Evolutionary conservation across 2,888 invertebrate genomes (phyloP).

Genomic region (Cephonodes hylas): DNA sequence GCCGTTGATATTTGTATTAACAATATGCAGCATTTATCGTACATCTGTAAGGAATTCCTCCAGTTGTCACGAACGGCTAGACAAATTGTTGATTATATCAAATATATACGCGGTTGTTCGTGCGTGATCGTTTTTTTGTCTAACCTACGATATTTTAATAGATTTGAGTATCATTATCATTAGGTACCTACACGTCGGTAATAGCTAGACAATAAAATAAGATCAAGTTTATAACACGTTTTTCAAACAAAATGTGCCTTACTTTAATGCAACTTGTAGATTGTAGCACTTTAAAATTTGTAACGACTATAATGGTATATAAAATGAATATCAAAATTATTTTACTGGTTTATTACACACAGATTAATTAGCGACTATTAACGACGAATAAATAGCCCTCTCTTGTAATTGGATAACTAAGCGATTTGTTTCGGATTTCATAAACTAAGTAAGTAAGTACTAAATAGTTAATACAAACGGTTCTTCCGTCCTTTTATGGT

Average conservation of each 20-base stretch:
- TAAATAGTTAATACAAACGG: neutral
- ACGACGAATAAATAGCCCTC: neutral
- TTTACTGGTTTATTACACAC: no score
- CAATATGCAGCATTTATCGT: conserved; percentile 42
- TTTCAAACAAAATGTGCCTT: no score
- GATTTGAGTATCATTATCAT: neutral
- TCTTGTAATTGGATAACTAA: neutral
- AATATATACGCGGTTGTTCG: neutral
- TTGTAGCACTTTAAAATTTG: no score
- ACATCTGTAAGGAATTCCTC: conserved; percentile 20
- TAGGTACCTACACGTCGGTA: neutral
- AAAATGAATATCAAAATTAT: no score
- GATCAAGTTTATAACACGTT: no score
- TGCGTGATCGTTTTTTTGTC: neutral
- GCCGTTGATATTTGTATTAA: conserved; percentile 48
- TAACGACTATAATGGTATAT: no score
- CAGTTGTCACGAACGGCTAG: conserved; percentile 29
- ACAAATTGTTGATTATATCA: neutral
- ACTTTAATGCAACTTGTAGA: no score
- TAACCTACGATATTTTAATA: neutral
- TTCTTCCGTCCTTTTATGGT: conserved; percentile 7
- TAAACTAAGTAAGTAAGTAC: neutral
- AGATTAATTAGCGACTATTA: neutral
- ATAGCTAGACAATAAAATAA: neutral
- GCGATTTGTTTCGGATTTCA: neutral